Evolutionary conservation across 2,888 invertebrate species (phyloP), one percentile per base, ranked within the genome.

Genomic region (Melieria crassipennis): DNA sequence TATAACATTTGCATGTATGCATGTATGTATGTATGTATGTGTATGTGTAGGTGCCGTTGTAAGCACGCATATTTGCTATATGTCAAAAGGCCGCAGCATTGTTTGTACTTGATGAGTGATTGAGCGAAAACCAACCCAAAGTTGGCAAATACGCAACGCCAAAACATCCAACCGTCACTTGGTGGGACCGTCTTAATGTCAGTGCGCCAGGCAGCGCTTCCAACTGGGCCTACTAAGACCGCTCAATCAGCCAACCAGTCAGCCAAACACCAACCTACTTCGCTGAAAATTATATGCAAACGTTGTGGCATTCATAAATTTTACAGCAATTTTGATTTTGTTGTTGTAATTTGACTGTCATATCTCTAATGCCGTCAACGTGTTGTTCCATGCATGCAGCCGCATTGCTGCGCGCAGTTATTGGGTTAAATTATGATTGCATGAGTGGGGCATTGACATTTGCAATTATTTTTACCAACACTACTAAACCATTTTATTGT

Each of bases 61-160:
- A 4, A 1, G 45, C 43, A 50, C 4, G 45, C 43, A 50, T 58
- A 43, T 60, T 67, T 61, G 43, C 16, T 43, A 60, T 58, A 61
- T 60, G 60, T 60, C 67, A 67, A 67, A 52, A 67, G 67, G 67
- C 60, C 67, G 61, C 60, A 43, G 62, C 66, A 63, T 70, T 72
- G 69, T 70, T 65, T 65, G 71, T 69, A 74, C 68, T 74, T 70
- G 72, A 71, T 72, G 67, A 63, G 69, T 62, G 69, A 63, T 70
- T 62, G 72, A 72, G 58, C 63, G 47, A 47, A 52, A 72, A 69
- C 74, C 63, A 69, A 60, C 69, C 63, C 62, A 65, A 58, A 57
- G 62, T 57, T 62, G 69, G 60, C 50, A 69, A 52, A 61, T 61
- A 48, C 9, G 52, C 60, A 50, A 52, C 30, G 30, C 30, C 30